phyloP scores from a whole-genome alignment of 2,888 invertebrate genomes.

The Ariolimax columbianus region DNA sequence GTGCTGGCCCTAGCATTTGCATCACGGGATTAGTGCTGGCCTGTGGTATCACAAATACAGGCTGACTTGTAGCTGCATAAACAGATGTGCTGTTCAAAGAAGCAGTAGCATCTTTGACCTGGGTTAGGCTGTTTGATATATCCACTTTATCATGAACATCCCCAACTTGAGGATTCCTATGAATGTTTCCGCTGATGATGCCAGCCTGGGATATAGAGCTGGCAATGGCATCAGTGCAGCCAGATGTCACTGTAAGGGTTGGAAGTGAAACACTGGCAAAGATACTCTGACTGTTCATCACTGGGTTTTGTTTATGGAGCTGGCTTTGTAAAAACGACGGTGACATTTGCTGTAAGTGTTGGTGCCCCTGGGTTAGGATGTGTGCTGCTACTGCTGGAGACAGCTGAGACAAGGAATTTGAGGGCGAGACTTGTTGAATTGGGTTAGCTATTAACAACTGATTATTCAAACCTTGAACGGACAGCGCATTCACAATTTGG shows the following conservation, averaged over 20 bases:
- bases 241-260: conserved; percentile 23
- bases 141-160: conserved; percentile 20
- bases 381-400: conserved; percentile 50
- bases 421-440: conserved; percentile 50
- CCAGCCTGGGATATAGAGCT: conserved; percentile 18
- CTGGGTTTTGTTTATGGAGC: conserved; percentile 28
- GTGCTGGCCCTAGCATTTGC: conserved; percentile 46
- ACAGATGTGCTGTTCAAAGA: conserved; percentile 31
- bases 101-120: conserved; percentile 22
- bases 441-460: conserved; percentile 53
- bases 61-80: conserved; percentile 45
- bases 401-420: conserved; percentile 39
- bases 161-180: background rate
- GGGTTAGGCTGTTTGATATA: background rate
- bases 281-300: conserved; percentile 20
- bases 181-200: background rate
- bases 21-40: conserved; percentile 40
- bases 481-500: conserved; percentile 55
- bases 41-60: conserved; percentile 49
- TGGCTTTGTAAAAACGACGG: conserved; percentile 50
- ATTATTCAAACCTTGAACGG: conserved; percentile 53
- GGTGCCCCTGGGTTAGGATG: conserved; percentile 43
- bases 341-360: conserved; percentile 50
- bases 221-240: background rate
- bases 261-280: conserved; percentile 42